Evolutionary conservation across 2,888 invertebrate species (phyloP).

Genomic region (Drosophila fungiperda): DNA sequence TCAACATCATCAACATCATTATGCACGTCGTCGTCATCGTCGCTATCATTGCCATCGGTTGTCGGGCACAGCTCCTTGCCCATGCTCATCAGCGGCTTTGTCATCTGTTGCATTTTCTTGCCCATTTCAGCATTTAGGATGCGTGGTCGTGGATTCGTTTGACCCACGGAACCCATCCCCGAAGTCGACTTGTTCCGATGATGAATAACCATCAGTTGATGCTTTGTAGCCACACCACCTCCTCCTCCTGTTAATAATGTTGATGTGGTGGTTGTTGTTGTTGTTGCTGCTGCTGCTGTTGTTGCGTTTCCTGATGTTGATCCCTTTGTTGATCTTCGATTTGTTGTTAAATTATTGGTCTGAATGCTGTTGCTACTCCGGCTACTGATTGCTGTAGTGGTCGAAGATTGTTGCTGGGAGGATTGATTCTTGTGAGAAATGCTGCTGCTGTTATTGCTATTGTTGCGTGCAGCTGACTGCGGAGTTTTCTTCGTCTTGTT

Average conservation of each 20-base stretch:
- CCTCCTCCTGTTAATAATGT: constrained; percentile 4
- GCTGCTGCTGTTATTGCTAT: constrained; percentile 6
- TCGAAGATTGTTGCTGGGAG: background rate
- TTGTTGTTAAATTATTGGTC: constrained; percentile 14
- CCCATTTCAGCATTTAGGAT: constrained; percentile 83
- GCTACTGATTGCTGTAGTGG: constrained; percentile 3
- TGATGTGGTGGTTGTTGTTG: constrained; percentile 12
- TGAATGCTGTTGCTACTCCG: constrained; percentile 13
- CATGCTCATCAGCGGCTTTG: constrained; percentile 81
- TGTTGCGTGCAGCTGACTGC: constrained; percentile 14
- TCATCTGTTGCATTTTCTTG: constrained; percentile 79
- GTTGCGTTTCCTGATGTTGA: background rate
- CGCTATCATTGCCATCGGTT: constrained; percentile 50
- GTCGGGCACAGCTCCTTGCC: constrained; percentile 74
- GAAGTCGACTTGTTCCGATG: constrained; percentile 19
- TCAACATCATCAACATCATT: constrained; percentile 61
- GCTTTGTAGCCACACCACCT: background rate
- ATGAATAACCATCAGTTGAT: constrained; percentile 14
- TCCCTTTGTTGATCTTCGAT: background rate
- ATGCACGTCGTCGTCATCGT: constrained; percentile 39
- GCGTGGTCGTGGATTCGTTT: constrained; percentile 80
- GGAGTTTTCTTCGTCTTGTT: constrained; percentile 33
- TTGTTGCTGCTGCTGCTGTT: background rate
- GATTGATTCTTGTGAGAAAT: constrained; percentile 35
- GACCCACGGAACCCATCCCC: constrained; percentile 23